A percentile compares a stretch with the other conserved stretches of the same genome.
Conservation (phyloP, 2,113 vertebrate species). For the Prunella himalayana region DNA sequence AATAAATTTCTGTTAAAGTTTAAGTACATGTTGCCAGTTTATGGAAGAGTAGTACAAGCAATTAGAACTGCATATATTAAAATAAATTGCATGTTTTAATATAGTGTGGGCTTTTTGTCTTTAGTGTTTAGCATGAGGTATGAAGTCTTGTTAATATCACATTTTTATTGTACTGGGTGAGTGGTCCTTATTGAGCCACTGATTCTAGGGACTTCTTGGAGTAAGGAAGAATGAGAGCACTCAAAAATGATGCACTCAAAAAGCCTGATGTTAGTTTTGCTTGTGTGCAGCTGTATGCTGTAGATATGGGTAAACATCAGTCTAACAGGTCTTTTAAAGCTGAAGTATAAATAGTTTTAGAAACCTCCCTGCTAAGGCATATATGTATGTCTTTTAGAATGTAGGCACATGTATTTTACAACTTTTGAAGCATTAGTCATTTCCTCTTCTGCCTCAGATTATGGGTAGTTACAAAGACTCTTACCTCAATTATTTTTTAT, state of each 20-base stretch:
- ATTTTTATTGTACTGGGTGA: background rate
- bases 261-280: background rate
- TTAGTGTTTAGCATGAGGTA: background rate
- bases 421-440: background rate
- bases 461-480: background rate
- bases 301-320: background rate
- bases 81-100: background rate
- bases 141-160: background rate
- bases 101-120: background rate
- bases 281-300: background rate
- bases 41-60: background rate
- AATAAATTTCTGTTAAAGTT: constrained; percentile 64
- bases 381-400: background rate
- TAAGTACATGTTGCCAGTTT: background rate
- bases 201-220: background rate
- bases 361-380: background rate
- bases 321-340: background rate
- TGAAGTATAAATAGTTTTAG: background rate
- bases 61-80: background rate
- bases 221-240: background rate
- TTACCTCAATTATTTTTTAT: background rate
- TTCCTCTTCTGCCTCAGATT: background rate
- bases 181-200: background rate
- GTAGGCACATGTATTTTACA: background rate
- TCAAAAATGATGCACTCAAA: background rate